phyloP scores from a whole-genome alignment of 2,113 vertebrate genomes.

The Eulemur rufifrons region DNA sequence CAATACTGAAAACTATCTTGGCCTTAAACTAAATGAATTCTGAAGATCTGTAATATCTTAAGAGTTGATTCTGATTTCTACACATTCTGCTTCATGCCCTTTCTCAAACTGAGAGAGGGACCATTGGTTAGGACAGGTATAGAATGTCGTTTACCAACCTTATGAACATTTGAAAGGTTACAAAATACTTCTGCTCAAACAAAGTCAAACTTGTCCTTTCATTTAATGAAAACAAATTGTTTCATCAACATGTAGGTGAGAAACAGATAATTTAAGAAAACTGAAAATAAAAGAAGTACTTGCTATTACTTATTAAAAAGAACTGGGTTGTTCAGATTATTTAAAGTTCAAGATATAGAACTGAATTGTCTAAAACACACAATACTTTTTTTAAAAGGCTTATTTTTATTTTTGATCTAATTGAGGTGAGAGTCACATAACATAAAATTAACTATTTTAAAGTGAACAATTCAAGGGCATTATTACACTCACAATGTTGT shows the following conservation, averaged over 20 bases:
- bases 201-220: neutral
- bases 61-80: neutral
- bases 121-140: neutral
- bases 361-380: neutral
- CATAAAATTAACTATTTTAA: neutral
- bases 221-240: neutral
- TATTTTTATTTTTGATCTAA: neutral
- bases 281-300: neutral
- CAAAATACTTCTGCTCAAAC: neutral
- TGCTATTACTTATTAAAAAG: neutral
- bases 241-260: neutral
- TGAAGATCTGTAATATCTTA: neutral
- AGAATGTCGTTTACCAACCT: neutral
- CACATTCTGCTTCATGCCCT: neutral
- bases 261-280: neutral
- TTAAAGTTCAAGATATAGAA: neutral
- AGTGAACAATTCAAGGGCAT: neutral
- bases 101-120: neutral
- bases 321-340: neutral
- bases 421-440: neutral
- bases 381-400: neutral
- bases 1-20: neutral
- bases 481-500: neutral
- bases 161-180: neutral
- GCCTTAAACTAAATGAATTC: constrained; percentile 31